These are phyloP conservation scores for Solenopsis invicta DNA, from an alignment of 1,140 invertebrate genomes.

Conservation along the genomic window DNA sequence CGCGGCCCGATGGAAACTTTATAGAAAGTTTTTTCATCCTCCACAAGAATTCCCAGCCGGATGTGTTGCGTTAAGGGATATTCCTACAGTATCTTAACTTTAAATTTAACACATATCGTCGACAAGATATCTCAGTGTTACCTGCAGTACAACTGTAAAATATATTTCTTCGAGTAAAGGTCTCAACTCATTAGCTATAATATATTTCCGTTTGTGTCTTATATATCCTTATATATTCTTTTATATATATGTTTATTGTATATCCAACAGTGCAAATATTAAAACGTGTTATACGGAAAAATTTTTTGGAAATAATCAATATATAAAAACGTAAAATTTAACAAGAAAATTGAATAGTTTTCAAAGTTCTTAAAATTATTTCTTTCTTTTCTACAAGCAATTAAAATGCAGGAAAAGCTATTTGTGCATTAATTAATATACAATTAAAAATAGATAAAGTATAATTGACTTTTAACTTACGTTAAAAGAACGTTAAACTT, in stretches of 20 bases:
- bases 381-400: not conserved
- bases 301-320: not conserved
- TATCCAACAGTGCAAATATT: too few species aligned
- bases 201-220: too few species aligned
- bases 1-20: not conserved
- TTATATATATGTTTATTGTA: not conserved
- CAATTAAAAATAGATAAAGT: not conserved
- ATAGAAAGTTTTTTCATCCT: constrained; percentile 29
- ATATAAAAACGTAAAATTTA: not conserved
- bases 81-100: constrained; percentile 36
- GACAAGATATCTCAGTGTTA: not conserved
- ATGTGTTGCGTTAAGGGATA: not conserved
- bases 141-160: not conserved
- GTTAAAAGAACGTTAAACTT: not conserved
- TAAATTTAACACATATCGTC: constrained; percentile 16
- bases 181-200: not conserved
- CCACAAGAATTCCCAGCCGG: not conserved
- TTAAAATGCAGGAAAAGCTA: not conserved
- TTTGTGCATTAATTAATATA: not conserved
- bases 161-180: not conserved
- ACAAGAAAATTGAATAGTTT: not conserved
- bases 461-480: not conserved
- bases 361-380: not conserved
- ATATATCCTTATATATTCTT: not conserved
- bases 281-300: not conserved